phyloP scores from a whole-genome alignment of 2,888 invertebrate species.

The Eustalomyia histrio region DNA sequence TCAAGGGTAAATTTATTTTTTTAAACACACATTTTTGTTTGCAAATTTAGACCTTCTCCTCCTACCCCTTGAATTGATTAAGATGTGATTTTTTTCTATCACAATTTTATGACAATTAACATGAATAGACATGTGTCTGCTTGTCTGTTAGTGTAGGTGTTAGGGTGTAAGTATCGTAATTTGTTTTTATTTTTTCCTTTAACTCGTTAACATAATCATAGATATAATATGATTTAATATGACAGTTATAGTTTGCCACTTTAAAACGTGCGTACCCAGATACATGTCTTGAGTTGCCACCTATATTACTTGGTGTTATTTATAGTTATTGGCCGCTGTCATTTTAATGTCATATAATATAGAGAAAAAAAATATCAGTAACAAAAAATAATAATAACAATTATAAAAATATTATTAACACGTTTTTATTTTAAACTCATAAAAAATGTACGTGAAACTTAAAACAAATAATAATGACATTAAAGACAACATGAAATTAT shows the following conservation, averaged over 20 bases:
- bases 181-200: neutral
- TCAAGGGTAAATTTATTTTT: neutral
- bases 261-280: neutral
- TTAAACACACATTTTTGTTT: neutral
- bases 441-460: slow-evolving; percentile 3
- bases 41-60: neutral
- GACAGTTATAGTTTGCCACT: slow-evolving; percentile 26
- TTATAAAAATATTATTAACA: slow-evolving; percentile 12
- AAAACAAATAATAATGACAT: neutral
- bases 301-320: slow-evolving; percentile 22
- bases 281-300: slow-evolving; percentile 6
- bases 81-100: slow-evolving; percentile 20
- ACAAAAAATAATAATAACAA: slow-evolving; percentile 16
- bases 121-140: neutral
- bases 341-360: neutral
- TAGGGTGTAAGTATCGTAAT: neutral
- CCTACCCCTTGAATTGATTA: neutral
- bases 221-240: slow-evolving; percentile 26
- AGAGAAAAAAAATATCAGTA: slow-evolving; percentile 11
- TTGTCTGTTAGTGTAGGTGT: neutral
- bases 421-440: slow-evolving; percentile 13
- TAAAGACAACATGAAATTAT: neutral
- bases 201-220: neutral
- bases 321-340: slow-evolving; percentile 20
- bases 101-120: neutral